These are phyloP conservation scores for Spatulosminthurus flaviceps DNA, from an alignment of 2,888 invertebrate genomes.

Conservation along the genomic window DNA sequence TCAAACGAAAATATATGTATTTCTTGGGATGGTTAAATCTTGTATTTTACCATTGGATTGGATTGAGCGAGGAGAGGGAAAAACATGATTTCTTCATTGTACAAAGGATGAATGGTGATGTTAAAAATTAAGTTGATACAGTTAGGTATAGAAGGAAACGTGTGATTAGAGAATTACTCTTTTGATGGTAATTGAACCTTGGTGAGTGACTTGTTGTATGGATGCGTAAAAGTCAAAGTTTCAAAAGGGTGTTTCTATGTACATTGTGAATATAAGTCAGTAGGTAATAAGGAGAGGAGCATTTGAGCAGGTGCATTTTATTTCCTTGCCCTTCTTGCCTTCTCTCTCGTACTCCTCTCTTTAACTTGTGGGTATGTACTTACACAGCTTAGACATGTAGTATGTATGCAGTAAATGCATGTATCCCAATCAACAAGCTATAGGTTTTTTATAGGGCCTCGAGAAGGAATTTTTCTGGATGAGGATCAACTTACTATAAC, in stretches of 20 bases:
- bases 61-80: not conserved
- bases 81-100: slow-evolving; percentile 18
- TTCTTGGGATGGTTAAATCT: too few relatives aligned
- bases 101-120: not conserved
- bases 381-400: not conserved
- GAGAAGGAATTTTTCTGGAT: not conserved
- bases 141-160: not conserved
- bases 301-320: not conserved
- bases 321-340: not conserved
- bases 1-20: too few relatives aligned
- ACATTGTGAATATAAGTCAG: slow-evolving; percentile 21
- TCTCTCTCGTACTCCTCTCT: not conserved
- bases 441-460: not conserved
- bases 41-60: too few relatives aligned
- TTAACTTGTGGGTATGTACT: not conserved
- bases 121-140: not conserved
- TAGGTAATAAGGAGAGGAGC: slow-evolving; percentile 10
- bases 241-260: not conserved
- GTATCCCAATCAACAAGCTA: not conserved
- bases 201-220: not conserved
- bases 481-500: not conserved
- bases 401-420: not conserved
- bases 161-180: not conserved
- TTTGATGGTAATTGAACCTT: slow-evolving; percentile 16
- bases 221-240: not conserved